These are phyloP conservation scores for Chrysopa pallens DNA, from an alignment of 1,140 invertebrate species.

Conservation along the genomic window DNA sequence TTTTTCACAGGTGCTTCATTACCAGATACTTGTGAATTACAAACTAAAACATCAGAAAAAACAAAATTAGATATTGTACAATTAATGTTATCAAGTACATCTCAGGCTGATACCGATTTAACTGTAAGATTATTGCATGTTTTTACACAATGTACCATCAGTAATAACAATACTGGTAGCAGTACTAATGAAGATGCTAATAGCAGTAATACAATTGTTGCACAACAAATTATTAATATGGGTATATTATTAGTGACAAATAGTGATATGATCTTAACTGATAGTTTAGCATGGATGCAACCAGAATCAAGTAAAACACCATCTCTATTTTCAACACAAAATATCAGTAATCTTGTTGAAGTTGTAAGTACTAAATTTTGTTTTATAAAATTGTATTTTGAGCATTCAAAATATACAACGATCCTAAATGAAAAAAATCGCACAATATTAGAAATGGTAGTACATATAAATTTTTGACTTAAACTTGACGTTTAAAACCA, in stretches of 20 bases:
- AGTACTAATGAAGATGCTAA: too few relatives aligned
- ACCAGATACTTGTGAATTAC: conserved; percentile 20
- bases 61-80: background rate
- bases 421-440: too few relatives aligned
- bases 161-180: too few relatives aligned
- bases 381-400: too few relatives aligned
- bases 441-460: too few relatives aligned
- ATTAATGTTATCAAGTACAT: conserved; percentile 12
- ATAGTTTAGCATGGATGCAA: conserved; percentile 22
- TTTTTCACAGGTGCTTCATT: conserved; percentile 6
- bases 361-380: conserved; percentile 17
- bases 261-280: conserved; percentile 16
- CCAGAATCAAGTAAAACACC: conserved; percentile 16
- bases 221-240: conserved; percentile 9
- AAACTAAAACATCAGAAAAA: conserved; percentile 14
- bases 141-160: conserved; percentile 13
- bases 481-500: too few relatives aligned
- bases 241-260: conserved; percentile 20
- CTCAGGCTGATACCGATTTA: conserved; percentile 16
- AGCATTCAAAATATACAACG: too few relatives aligned
- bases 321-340: conserved; percentile 16
- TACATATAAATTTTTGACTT: too few relatives aligned
- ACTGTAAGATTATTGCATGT: conserved; percentile 18
- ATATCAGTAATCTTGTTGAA: conserved; percentile 25
- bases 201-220: too few relatives aligned